These are phyloP conservation scores for Antennarius striatus DNA, from an alignment of 2,113 vertebrate species.

Conservation along the genomic window DNA sequence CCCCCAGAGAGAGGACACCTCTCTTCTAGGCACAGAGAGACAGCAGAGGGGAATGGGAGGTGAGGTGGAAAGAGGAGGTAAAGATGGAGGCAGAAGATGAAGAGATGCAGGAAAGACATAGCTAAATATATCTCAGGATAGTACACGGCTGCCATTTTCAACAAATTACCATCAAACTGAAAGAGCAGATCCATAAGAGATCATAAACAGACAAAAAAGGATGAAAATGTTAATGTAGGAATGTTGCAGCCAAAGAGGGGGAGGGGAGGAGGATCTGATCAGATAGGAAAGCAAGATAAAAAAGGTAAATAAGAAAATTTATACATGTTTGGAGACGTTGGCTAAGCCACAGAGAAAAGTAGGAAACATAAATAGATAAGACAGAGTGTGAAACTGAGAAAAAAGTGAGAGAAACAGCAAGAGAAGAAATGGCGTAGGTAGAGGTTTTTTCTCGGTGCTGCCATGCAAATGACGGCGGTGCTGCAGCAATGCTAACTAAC, in stretches of 20 bases:
- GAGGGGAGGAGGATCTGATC: conserved; percentile 36
- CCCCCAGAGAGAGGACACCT: conserved; percentile 61
- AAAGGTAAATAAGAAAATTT: conserved; percentile 37
- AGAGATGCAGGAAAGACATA: conserved; percentile 30
- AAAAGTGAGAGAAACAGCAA: conserved; percentile 11
- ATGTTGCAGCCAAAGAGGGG: conserved; percentile 26
- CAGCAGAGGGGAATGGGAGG: conserved; percentile 20
- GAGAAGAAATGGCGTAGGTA: conserved; percentile 65
- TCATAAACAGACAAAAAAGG: conserved; percentile 18
- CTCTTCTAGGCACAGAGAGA: conserved; percentile 17
- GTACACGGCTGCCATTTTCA: conserved; percentile 46
- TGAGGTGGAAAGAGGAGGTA: conserved; percentile 9
- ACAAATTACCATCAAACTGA: conserved; percentile 50
- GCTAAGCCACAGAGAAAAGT: conserved; percentile 12
- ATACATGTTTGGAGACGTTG: conserved; percentile 41
- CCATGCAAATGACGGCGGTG: conserved; percentile 78
- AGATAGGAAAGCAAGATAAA: conserved; percentile 37
- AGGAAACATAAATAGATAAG: conserved; percentile 50
- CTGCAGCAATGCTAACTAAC: conserved; percentile 80
- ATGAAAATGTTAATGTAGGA: conserved; percentile 31
- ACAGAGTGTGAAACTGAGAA: conserved; percentile 21
- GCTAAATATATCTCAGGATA: conserved; percentile 53
- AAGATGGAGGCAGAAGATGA: conserved; percentile 39
- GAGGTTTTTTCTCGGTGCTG: conserved; percentile 70
- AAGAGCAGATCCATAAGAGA: conserved; percentile 15